Evolutionary conservation across 2,888 invertebrate genomes (phyloP).

Genomic region (Desoria tigrina): DNA sequence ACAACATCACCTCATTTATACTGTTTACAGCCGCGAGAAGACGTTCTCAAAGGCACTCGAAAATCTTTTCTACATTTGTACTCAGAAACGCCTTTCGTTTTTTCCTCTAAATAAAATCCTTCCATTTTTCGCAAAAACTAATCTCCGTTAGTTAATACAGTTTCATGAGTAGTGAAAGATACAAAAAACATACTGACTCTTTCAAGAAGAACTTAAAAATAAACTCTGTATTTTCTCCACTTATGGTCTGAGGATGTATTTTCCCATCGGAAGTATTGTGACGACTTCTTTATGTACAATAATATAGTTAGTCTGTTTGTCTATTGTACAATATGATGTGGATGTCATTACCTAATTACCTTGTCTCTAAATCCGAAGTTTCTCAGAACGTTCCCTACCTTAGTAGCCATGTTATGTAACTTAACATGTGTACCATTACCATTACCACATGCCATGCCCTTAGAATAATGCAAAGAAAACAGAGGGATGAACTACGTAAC

Average conservation of each 20-base stretch:
- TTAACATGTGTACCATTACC: not conserved
- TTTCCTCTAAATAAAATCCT: not conserved
- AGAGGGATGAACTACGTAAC: too few relatives aligned
- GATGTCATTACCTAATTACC: not conserved
- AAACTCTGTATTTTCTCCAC: not conserved
- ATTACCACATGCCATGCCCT: not conserved
- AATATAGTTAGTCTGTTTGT: not conserved
- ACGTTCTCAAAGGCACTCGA: not conserved
- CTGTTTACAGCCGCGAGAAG: not conserved
- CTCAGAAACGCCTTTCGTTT: not conserved
- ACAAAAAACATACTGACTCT: not conserved
- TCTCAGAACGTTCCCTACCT: too few relatives aligned
- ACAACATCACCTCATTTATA: too few relatives aligned
- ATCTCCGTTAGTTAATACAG: slow-evolving; percentile 4
- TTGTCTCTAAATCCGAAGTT: not conserved
- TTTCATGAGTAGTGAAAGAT: slow-evolving; percentile 15
- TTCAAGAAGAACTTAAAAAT: not conserved
- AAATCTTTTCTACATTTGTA: not conserved
- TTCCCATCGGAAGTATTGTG: not conserved
- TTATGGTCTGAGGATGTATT: not conserved
- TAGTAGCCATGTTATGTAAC: not conserved
- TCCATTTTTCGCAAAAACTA: not conserved
- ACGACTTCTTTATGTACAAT: not conserved
- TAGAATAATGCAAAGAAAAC: not conserved
- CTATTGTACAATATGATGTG: not conserved